These are phyloP conservation scores for Dicycla oo DNA, from an alignment of 2,888 invertebrate genomes.

Conservation along the genomic window DNA sequence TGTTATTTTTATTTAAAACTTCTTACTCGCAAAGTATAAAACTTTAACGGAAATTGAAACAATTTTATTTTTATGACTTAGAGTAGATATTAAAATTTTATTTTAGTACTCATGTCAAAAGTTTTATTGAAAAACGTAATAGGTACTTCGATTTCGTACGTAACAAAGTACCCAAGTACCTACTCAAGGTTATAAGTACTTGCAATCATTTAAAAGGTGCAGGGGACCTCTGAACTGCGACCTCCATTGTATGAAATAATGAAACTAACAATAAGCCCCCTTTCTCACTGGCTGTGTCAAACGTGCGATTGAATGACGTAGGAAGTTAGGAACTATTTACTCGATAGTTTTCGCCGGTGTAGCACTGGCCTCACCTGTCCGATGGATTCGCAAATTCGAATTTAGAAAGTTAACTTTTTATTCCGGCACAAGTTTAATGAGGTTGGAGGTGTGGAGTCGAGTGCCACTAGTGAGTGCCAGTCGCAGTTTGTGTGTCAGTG, in stretches of 20 bases:
- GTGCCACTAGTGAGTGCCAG: constrained; percentile 69
- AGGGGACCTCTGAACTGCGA: constrained; percentile 46
- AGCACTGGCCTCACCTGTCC: constrained; percentile 68
- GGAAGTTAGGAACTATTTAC: constrained; percentile 24
- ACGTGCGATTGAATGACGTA: constrained; percentile 47
- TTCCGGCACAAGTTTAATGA: constrained; percentile 80
- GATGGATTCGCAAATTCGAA: constrained; percentile 81
- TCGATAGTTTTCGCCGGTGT: constrained; percentile 40
- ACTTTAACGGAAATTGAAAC: constrained; percentile 45
- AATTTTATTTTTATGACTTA: constrained; percentile 31
- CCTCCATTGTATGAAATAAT: constrained; percentile 49
- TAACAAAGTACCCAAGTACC: constrained; percentile 2
- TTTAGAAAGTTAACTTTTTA: constrained; percentile 89
- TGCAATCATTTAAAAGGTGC: constrained; percentile 27
- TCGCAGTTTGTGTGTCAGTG: constrained; percentile 81
- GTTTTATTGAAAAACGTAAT: constrained; percentile 2
- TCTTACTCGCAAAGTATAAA: constrained; percentile 38
- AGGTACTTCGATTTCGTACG: not conserved
- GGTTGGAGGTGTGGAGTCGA: constrained; percentile 73
- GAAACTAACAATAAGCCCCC: constrained; percentile 45
- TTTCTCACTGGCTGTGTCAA: constrained; percentile 29
- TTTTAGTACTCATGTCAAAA: not conserved
- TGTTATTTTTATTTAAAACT: constrained; percentile 7
- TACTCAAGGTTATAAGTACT: constrained; percentile 30
- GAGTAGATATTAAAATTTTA: not conserved